Percentiles rank a stretch among this genome's conserved stretches.
Evolutionary conservation across 2,113 vertebrate genomes (phyloP).

Genomic region (Cranoglanis bouderius): DNA sequence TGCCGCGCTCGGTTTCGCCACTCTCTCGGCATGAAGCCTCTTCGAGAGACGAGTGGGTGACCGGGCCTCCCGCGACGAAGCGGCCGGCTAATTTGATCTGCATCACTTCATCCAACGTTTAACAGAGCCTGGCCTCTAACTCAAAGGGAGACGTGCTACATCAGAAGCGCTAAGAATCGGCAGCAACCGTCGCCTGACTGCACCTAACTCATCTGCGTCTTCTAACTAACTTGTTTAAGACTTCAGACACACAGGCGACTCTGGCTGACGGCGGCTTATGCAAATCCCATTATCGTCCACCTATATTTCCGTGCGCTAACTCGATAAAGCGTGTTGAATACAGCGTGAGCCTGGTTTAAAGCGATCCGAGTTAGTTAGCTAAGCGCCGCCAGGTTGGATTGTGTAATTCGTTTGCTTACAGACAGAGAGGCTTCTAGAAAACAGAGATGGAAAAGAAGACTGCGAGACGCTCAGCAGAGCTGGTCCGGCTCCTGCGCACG

Average conservation of each 20-base stretch:
- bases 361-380: conserved; percentile 38
- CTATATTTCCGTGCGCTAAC: conserved; percentile 36
- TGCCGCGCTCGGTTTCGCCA: background rate
- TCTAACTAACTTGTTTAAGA: conserved; percentile 62
- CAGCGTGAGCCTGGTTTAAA: conserved; percentile 17
- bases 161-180: background rate
- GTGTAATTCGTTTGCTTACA: conserved; percentile 38
- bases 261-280: conserved; percentile 60
- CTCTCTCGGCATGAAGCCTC: conserved; percentile 31
- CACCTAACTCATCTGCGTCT: conserved; percentile 61
- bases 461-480: background rate
- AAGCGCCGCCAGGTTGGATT: conserved; percentile 36
- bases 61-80: conserved; percentile 42
- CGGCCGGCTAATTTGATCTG: conserved; percentile 38
- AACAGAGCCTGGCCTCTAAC: conserved; percentile 26
- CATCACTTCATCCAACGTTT: conserved; percentile 37
- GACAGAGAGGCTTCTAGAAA: background rate
- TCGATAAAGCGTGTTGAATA: conserved; percentile 34
- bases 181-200: conserved; percentile 57
- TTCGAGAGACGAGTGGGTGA: conserved; percentile 29
- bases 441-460: background rate
- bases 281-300: conserved; percentile 58
- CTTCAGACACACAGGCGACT: conserved; percentile 53
- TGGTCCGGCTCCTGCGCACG: background rate
- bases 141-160: conserved; percentile 28